Base-by-base conservation (phyloP, 2,113 vertebrate genomes). In the Fukomys damarensis region DNA sequence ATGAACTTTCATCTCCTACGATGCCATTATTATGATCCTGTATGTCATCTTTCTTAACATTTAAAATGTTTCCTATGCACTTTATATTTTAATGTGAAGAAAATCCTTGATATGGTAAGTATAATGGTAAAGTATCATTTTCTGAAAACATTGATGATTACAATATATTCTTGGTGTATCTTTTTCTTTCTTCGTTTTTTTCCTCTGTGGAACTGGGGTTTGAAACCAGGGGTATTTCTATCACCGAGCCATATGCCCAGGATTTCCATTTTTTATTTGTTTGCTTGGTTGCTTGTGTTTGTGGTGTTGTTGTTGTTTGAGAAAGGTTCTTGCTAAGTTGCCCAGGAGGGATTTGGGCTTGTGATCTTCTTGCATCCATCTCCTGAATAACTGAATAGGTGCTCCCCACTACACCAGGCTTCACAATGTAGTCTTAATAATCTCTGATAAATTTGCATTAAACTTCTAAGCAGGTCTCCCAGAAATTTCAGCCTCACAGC, bases 31-130 rank as follows among this genome's bases (percentile, higher is more conserved):
- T 65, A 22, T 66, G 20, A 35, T 82, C 66, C 11, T 28, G 10
- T 91, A 46, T 91, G 28, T 6, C 46, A 76, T 79, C 74, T 30
- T 56, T 17, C 61, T 85, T 92, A 70, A 68, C 9, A 54, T 89
- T 72, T 11, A 79, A 86, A 91, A 32, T 46, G 35, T 38, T 28
- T 7, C 35, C 46, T 86, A 41, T 49, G 46, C 28, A 68, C 26
- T 89, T 22, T 38, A 76, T 81, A 82, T 84, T 87, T 92, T 74
- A 43, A 93, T 91, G 24, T 28, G 66, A 93, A 91, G 32, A 93
- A 84, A 91, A 65, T 28, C 17, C 32, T 77, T 77, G 52, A 9
- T 13, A 52, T 86, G 5, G 7, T 35, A 63, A 93, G 93, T 22
- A 74, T 84, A 93, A 87, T 86, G 59, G 8, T 38, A 49, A 85